Evolutionary conservation across 2,113 vertebrate species (phyloP), one percentile per base, ranked within the genome.

Genomic region (Tetraodon nigroviridis): DNA sequence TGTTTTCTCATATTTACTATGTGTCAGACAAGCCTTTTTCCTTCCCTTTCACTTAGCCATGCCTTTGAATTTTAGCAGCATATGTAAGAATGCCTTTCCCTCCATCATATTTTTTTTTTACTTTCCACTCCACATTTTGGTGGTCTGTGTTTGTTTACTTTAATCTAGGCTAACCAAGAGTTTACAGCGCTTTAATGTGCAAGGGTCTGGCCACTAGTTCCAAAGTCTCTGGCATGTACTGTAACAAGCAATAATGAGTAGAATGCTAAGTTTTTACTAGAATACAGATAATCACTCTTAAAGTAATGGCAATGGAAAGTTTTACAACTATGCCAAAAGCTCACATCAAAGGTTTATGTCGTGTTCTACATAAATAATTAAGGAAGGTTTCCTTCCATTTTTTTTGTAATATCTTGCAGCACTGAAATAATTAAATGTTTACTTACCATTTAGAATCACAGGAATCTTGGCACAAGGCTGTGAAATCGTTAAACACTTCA

Each of bases 1-100:
- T 81, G 79, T 83, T 81, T 84, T 79, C 78, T 76, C 67, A 55
- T 75, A 84, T 86, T 82, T 70, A 74, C 47, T 78, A 51, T 12
- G 5, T 77, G 71, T 68, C 69, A 75, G 63, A 66, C 47, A 69
- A 21, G 21, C 49, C 57, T 17, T 17, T 70, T 78, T 71, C 67
- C 69, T 73, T 60, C 58, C 49, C 0, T 10, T 55, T 59, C 45
- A 40, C 58, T 59, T 48, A 61, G 60, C 50, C 51, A 55, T 62
- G 60, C 2, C 21, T 32, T 53, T 52, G 48, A 70, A 73, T 62
- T 59, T 74, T 63, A 61, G 47, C 59, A 27, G 46, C 22, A 51
- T 67, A 40, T 27, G 48, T 55, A 55, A 64, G 16, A 58, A 51
- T 37, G 27, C 67, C 20, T 57, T 51, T 69, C 53, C 62, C 15